Evolutionary conservation across 2,888 invertebrate genomes (phyloP).

Genomic region (Dysmachus trigonus): DNA sequence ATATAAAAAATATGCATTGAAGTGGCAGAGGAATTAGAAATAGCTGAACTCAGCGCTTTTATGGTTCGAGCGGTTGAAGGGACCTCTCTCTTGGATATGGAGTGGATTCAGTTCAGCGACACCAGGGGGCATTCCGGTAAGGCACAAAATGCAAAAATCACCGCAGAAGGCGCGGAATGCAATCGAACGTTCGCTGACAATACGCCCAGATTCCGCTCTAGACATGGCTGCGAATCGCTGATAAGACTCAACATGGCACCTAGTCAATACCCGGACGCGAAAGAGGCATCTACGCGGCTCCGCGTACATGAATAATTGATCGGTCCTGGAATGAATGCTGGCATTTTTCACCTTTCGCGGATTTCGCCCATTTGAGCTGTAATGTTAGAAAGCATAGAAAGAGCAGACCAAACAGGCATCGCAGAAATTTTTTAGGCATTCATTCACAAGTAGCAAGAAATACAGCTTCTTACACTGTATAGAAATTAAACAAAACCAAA

Average conservation of each 20-base stretch:
- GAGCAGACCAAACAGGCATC: too few species aligned
- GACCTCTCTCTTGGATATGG: background rate
- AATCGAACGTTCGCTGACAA: background rate
- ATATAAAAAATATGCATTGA: background rate
- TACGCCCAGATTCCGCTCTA: conserved; percentile 1
- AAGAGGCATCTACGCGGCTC: background rate
- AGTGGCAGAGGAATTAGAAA: conserved; percentile 4
- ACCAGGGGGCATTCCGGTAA: background rate
- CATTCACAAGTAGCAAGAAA: too few species aligned
- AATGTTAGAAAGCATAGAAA: too few species aligned
- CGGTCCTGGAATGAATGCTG: background rate
- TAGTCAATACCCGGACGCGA: background rate
- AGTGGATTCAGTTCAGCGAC: background rate
- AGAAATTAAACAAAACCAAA: too few species aligned
- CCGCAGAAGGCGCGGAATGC: background rate
- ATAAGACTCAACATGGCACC: conserved; percentile 8
- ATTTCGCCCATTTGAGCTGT: background rate
- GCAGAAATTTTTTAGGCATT: background rate
- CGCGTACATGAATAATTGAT: conserved; percentile 17
- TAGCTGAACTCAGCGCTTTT: background rate
- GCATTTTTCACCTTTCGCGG: background rate
- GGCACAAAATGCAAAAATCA: background rate
- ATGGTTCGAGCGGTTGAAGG: background rate
- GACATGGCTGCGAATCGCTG: background rate
- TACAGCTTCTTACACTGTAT: too few species aligned